Base-by-base conservation (phyloP, 2,797 vertebrate genomes). In the Tadarida brasiliensis region DNA sequence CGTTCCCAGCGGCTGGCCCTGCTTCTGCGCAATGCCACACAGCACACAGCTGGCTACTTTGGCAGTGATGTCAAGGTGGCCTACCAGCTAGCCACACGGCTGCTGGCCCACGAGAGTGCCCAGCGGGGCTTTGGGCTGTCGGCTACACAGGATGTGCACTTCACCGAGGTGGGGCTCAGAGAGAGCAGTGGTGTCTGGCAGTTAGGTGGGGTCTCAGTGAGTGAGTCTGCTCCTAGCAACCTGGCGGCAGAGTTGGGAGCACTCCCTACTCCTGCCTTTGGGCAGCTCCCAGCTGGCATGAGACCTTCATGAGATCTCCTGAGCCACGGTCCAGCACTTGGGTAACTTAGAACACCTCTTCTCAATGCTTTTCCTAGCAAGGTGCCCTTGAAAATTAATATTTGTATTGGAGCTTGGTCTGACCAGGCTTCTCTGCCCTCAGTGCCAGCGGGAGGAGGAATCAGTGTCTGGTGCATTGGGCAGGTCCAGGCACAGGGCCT, bases 121-220 rank as follows among this genome's bases (percentile, higher is more conserved):
- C 99, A 99, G 98, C 98, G 98, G 3, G 99, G 99, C 95, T 99
- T 99, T 94, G 99, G 98, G 95, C 99, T 99, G 39, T 99, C 99
- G 0, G 99, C 99, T 77, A 99, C 99, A 0, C 99, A 99, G 98
- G 99, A 99, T 0, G 99, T 99, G 81, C 99, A 99, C 97, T 99
- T 99, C 98, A 99, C 99, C 0, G 99, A 99, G 99, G 99, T 99
- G 95, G 80, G 96, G 44, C 56, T 90, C 24, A 14, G 76, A 11
- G 76, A 24, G 16, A n/a, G 82, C 57, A 14, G 68, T n/a, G 33
- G 20, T 22, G 83, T 71, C 35, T 57, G 22, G 11, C 20, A 33
- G 56, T 39, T 17, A 16, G 94, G 20, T 81, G 39, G 90, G 77
- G 47, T 82, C 56, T 22, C 9, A 1, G 67, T 35, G 88, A 87